These are phyloP conservation scores for Papilio polyxenes DNA, from an alignment of 1,140 invertebrate genomes.

Conservation along the genomic window DNA sequence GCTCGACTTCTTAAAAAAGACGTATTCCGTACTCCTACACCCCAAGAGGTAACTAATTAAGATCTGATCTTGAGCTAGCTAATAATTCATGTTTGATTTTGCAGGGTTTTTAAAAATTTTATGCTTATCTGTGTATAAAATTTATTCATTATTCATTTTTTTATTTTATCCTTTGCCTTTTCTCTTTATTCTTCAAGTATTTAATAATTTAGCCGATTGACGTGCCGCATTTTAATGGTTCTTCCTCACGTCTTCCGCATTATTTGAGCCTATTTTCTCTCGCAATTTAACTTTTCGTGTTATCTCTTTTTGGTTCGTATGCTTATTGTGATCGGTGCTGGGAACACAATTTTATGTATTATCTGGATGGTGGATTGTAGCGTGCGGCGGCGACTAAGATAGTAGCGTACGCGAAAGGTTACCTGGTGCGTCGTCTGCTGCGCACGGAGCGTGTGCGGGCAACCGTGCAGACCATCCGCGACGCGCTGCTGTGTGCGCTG, in stretches of 20 bases:
- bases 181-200: background rate
- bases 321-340: background rate
- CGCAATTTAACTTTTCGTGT: background rate
- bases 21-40: slow-evolving; percentile 47
- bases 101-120: background rate
- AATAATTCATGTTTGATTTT: background rate
- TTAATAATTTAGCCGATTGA: slow-evolving; percentile 9
- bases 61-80: background rate
- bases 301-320: background rate
- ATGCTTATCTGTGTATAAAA: background rate
- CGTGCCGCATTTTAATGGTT: background rate
- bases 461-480: slow-evolving; percentile 90
- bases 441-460: slow-evolving; percentile 89
- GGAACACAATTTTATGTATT: slow-evolving; percentile 61
- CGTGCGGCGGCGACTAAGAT: slow-evolving; percentile 84
- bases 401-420: slow-evolving; percentile 89
- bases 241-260: background rate
- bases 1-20: slow-evolving; percentile 41
- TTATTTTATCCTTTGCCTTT: background rate
- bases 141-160: background rate
- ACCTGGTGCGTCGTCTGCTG: slow-evolving; percentile 88
- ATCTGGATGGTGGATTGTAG: slow-evolving; percentile 62
- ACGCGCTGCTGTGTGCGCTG: slow-evolving; percentile 87
- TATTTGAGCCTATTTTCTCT: slow-evolving; percentile 10
- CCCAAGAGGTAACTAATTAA: slow-evolving; percentile 55